phyloP scores from a whole-genome alignment of 2,797 vertebrate species.

The Spea hammondii region DNA sequence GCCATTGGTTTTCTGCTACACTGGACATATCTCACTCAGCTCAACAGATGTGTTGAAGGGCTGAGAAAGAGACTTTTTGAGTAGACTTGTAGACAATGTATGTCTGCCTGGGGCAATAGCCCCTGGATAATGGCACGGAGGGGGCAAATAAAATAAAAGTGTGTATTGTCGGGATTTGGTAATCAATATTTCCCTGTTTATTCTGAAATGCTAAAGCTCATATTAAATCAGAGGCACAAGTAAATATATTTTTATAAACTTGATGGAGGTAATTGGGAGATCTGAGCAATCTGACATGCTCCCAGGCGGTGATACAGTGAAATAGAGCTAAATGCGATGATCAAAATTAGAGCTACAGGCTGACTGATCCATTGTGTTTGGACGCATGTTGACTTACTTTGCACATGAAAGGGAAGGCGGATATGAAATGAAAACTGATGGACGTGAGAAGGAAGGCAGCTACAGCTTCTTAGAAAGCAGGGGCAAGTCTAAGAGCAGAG shows the following conservation, averaged over 20 bases:
- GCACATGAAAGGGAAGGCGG: neutral
- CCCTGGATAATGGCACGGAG: too few relatives aligned
- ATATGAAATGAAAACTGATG: slow-evolving; percentile 10
- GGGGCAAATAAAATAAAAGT: too few relatives aligned
- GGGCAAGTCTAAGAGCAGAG: neutral
- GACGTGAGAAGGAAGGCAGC: slow-evolving; percentile 11
- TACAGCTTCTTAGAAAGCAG: slow-evolving; percentile 23
- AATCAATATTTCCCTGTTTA: too few relatives aligned
- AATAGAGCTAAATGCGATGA: too few relatives aligned
- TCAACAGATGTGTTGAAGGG: slow-evolving; percentile 34
- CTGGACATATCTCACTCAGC: slow-evolving; percentile 39
- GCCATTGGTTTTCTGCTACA: slow-evolving; percentile 50
- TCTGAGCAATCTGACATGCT: too few relatives aligned
- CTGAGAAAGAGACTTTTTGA: slow-evolving; percentile 19
- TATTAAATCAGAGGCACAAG: too few relatives aligned
- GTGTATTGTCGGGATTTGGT: too few relatives aligned
- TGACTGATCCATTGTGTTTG: neutral
- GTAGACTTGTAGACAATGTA: neutral
- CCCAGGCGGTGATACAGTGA: too few relatives aligned
- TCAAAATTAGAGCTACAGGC: neutral
- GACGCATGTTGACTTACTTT: neutral
- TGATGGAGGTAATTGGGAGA: too few relatives aligned
- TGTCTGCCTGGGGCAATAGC: neutral
- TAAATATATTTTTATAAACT: too few relatives aligned
- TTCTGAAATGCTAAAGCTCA: too few relatives aligned